phyloP scores from a whole-genome alignment of 2,888 invertebrate species.

The Odontocerum albicorne region DNA sequence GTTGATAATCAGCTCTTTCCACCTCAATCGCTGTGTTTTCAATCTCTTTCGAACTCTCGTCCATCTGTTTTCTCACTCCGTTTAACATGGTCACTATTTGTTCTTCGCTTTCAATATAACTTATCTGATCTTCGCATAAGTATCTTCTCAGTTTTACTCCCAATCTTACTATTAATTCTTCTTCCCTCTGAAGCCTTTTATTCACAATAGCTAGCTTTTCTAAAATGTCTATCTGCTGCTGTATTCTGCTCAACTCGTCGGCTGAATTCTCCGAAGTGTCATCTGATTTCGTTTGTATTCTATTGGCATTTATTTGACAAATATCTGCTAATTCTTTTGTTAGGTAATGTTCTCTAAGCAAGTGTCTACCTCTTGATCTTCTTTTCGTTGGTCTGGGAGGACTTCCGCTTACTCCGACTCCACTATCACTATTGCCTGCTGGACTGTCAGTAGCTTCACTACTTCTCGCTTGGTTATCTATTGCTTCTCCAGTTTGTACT shows the following conservation, averaged over 20 bases:
- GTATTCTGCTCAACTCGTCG: conserved; percentile 59
- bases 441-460: conserved; percentile 45
- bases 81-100: conserved; percentile 54
- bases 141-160: conserved; percentile 65
- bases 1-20: conserved; percentile 54
- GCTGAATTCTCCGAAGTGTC: conserved; percentile 55
- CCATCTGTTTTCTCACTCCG: conserved; percentile 57
- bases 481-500: conserved; percentile 19
- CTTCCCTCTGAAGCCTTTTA: conserved; percentile 71
- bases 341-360: conserved; percentile 59
- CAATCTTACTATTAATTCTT: conserved; percentile 69
- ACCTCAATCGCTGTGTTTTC: conserved; percentile 55
- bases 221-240: conserved; percentile 69
- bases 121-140: conserved; percentile 49
- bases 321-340: conserved; percentile 58
- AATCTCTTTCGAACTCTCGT: conserved; percentile 56
- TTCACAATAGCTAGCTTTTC: conserved; percentile 75
- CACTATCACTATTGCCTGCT: conserved; percentile 71
- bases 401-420: conserved; percentile 68
- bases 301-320: conserved; percentile 53
- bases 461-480: conserved; percentile 32
- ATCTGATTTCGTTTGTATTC: conserved; percentile 49
- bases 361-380: conserved; percentile 57
- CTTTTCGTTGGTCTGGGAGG: conserved; percentile 57
- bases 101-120: conserved; percentile 44